Percentiles rank a stretch among this genome's conserved stretches.
Conservation (phyloP, 2,797 vertebrate genomes). For the Tangara arthus region DNA sequence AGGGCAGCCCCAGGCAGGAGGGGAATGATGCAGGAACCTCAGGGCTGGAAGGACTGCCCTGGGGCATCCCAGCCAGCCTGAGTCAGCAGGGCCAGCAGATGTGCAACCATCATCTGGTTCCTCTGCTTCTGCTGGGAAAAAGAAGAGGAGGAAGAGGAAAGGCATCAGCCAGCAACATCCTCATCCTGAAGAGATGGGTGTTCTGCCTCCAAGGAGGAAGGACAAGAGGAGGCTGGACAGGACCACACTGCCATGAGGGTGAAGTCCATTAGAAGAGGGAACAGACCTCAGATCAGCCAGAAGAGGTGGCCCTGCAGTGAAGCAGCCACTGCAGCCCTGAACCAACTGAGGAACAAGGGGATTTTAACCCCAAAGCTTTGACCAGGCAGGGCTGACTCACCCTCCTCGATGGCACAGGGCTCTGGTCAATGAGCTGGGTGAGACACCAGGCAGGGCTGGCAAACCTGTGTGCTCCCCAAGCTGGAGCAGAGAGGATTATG, state of each 20-base stretch:
- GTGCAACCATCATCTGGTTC: background rate
- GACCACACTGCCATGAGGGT: rapidly evolving
- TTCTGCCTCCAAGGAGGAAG: background rate
- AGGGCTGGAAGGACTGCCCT: background rate
- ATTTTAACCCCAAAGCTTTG: background rate
- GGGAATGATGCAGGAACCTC: background rate
- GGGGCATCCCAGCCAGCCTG: background rate
- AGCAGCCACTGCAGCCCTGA: background rate
- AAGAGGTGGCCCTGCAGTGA: background rate
- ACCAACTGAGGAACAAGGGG: background rate
- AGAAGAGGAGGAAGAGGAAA: background rate
- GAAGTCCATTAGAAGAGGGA: background rate
- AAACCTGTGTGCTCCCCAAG: background rate
- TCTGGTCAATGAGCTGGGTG: background rate
- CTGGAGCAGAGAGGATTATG: background rate
- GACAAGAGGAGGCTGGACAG: background rate
- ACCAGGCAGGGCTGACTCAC: background rate
- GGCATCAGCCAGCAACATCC: background rate
- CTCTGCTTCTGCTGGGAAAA: background rate
- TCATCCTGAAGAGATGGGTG: background rate
- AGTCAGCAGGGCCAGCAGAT: slow-evolving; percentile 6
- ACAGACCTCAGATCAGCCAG: background rate
- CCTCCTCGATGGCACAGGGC: background rate
- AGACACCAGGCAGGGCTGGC: background rate
- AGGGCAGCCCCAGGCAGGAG: background rate